These are phyloP conservation scores for Norana najaformis DNA, from an alignment of 2,888 invertebrate species.

Conservation along the genomic window DNA sequence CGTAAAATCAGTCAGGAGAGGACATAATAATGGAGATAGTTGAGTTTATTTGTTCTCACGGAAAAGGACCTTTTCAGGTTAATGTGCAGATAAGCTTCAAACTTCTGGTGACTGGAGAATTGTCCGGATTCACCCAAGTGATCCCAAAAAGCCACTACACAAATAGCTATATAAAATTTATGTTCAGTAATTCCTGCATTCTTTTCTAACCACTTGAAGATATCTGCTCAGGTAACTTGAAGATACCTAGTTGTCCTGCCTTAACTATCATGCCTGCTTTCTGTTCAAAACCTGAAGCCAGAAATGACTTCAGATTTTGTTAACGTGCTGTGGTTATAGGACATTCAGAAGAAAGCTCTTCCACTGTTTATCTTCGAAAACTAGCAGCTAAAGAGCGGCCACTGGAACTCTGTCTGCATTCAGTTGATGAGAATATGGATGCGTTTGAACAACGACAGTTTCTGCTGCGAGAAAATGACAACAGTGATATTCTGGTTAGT, in stretches of 20 bases:
- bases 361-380: conserved; percentile 23
- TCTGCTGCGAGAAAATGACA: conserved; percentile 68
- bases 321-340: not conserved
- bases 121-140: too few relatives aligned
- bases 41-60: not conserved
- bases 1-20: too few relatives aligned
- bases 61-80: not conserved
- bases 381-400: conserved; percentile 60
- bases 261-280: not conserved
- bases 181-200: too few relatives aligned
- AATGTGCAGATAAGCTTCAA: not conserved
- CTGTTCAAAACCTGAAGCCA: not conserved
- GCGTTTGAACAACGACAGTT: conserved; percentile 59
- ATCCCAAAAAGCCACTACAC: too few relatives aligned
- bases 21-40: too few relatives aligned
- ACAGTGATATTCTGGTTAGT: conserved; percentile 66
- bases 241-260: not conserved
- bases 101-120: not conserved
- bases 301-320: not conserved
- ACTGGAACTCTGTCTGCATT: conserved; percentile 63
- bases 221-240: too few relatives aligned
- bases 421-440: conserved; percentile 56
- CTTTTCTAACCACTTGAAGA: too few relatives aligned
- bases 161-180: too few relatives aligned
- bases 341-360: not conserved